phyloP scores from a whole-genome alignment of 2,888 invertebrate species.

The Eupithecia vulgata region DNA sequence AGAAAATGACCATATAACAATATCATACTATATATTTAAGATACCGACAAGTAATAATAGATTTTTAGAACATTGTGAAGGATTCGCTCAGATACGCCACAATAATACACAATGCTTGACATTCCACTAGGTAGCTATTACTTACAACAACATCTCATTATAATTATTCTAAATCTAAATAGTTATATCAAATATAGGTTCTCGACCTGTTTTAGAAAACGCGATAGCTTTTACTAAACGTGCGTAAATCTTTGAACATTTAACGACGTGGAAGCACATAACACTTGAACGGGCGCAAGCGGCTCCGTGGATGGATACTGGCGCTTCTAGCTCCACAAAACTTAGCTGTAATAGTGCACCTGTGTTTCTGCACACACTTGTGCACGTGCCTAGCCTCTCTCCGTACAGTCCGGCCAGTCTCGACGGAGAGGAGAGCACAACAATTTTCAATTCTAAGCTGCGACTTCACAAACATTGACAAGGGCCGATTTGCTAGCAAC shows the following conservation, averaged over 20 bases:
- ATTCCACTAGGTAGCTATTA: conserved; percentile 2
- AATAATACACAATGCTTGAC: conserved; percentile 1
- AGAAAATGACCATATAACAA: no score
- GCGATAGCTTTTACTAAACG: conserved; percentile 45
- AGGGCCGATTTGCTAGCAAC: not conserved
- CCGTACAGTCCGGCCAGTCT: not conserved
- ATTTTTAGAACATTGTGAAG: not conserved
- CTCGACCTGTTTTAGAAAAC: conserved; percentile 45
- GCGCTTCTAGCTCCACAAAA: not conserved
- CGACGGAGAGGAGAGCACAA: not conserved
- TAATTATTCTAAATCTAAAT: conserved; percentile 19
- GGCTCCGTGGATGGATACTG: conserved; percentile 36
- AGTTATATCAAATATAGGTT: conserved; percentile 30
- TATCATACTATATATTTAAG: not conserved
- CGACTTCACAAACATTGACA: not conserved
- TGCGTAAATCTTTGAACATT: conserved; percentile 59
- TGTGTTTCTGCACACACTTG: not conserved
- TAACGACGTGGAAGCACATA: conserved; percentile 74
- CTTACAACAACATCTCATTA: conserved; percentile 27
- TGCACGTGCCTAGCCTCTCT: not conserved
- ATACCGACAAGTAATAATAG: not conserved
- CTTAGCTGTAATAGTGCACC: not conserved
- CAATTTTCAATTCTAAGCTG: not conserved
- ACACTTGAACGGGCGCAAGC: conserved; percentile 45
- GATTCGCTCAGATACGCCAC: not conserved